phyloP scores from a whole-genome alignment of 2,888 invertebrate genomes.

The Trachelus stipa region DNA sequence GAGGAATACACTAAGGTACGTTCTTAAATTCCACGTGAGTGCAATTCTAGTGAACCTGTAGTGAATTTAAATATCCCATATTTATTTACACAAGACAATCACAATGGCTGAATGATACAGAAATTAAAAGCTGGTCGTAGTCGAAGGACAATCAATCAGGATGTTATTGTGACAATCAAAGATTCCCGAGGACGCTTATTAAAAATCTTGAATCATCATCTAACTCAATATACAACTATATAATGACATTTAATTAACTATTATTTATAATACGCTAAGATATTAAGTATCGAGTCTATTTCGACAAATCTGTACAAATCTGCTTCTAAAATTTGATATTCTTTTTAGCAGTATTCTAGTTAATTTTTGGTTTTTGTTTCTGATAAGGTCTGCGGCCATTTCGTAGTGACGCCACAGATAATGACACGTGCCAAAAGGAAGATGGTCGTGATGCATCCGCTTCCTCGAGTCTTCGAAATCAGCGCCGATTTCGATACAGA shows the following conservation, averaged over 20 bases:
- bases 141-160: background rate
- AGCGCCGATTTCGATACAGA: conserved; percentile 95
- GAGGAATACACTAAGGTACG: conserved; percentile 88
- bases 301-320: background rate
- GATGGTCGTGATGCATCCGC: conserved; percentile 97
- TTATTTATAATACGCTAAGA: background rate
- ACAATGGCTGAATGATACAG: background rate
- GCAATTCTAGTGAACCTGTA: background rate
- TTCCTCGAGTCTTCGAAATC: conserved; percentile 95
- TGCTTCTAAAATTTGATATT: conserved; percentile 6
- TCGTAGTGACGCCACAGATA: conserved; percentile 92
- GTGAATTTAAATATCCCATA: background rate
- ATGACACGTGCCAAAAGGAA: conserved; percentile 94
- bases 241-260: background rate
- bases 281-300: background rate
- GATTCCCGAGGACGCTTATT: background rate
- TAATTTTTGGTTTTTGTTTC: conserved; percentile 6
- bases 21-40: background rate
- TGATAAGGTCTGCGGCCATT: conserved; percentile 84
- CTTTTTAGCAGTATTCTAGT: background rate
- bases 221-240: background rate
- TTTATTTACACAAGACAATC: background rate
- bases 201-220: background rate
- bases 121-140: background rate
- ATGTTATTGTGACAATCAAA: background rate